A percentile compares a stretch with the other conserved stretches of the same genome.
phyloP scores from a whole-genome alignment of 2,888 invertebrate genomes.

The Rhagonycha fulva region DNA sequence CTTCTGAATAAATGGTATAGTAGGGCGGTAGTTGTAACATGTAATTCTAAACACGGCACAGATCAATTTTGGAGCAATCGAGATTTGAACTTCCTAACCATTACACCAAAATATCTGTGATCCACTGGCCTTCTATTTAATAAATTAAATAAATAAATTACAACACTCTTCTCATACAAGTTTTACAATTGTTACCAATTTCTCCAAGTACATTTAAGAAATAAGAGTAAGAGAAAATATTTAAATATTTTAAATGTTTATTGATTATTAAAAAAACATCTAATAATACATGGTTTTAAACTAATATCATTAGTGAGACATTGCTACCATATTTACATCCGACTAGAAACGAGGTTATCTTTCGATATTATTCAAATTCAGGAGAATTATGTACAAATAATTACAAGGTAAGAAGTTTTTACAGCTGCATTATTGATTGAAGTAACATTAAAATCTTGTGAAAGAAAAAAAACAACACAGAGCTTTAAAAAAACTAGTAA shows the following conservation, averaged over 20 bases:
- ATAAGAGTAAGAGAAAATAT: background rate
- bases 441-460: background rate
- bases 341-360: conserved; percentile 46
- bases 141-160: no score
- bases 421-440: conserved; percentile 5
- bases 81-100: no score
- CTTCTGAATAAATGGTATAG: no score
- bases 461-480: conserved; percentile 5
- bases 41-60: no score
- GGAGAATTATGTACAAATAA: conserved; percentile 26
- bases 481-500: conserved; percentile 8
- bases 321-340: conserved; percentile 51
- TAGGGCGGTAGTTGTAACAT: no score
- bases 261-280: conserved; percentile 51
- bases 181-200: no score
- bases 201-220: no score
- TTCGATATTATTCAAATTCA: conserved; percentile 41
- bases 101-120: no score
- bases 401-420: conserved; percentile 6
- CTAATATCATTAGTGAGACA: conserved; percentile 49
- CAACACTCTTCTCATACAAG: no score
- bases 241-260: conserved; percentile 32
- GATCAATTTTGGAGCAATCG: no score
- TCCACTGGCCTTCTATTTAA: no score
- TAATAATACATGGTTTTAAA: conserved; percentile 48